Percentiles rank a stretch among this genome's conserved stretches.
phyloP scores from a whole-genome alignment of 2,888 invertebrate genomes.

The Teleiodes luculella region DNA sequence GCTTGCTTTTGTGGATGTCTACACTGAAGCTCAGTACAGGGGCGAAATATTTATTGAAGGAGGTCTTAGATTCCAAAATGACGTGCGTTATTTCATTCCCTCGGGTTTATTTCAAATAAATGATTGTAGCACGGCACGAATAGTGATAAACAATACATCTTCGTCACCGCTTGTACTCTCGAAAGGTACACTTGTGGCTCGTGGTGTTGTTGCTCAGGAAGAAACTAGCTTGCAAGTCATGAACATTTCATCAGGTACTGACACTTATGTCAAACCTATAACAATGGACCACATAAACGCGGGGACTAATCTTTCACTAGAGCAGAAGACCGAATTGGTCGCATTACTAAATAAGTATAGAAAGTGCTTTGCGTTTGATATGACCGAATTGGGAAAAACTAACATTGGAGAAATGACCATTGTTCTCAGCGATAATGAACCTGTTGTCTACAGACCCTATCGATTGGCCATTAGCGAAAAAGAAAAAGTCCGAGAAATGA shows the following conservation, averaged over 20 bases:
- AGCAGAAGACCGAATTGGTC: too few relatives aligned
- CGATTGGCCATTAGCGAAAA: slow-evolving; percentile 17
- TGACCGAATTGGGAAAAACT: slow-evolving; percentile 14
- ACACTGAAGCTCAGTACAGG: background rate
- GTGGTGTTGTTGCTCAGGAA: background rate
- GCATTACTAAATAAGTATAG: slow-evolving; percentile 13
- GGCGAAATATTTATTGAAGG: background rate
- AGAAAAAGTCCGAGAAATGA: slow-evolving; percentile 13
- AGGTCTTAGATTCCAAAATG: background rate
- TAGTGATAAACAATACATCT: background rate
- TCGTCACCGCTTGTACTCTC: background rate
- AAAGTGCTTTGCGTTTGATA: slow-evolving; percentile 18
- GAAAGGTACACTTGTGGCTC: background rate
- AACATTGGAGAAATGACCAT: slow-evolving; percentile 16
- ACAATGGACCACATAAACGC: too few relatives aligned
- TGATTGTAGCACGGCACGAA: background rate
- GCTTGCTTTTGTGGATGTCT: background rate
- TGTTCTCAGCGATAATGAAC: slow-evolving; percentile 12
- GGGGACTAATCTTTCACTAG: too few relatives aligned
- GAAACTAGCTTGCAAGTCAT: background rate
- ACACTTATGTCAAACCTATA: too few relatives aligned
- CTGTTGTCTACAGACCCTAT: slow-evolving; percentile 18
- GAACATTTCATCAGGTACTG: too few relatives aligned
- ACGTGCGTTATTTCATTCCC: background rate
- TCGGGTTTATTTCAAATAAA: background rate